A percentile compares a stretch with the other conserved stretches of the same genome.
These are phyloP conservation scores for Spea multiplicata DNA, from an alignment of 2,113 vertebrate genomes.

Conservation along the genomic window DNA sequence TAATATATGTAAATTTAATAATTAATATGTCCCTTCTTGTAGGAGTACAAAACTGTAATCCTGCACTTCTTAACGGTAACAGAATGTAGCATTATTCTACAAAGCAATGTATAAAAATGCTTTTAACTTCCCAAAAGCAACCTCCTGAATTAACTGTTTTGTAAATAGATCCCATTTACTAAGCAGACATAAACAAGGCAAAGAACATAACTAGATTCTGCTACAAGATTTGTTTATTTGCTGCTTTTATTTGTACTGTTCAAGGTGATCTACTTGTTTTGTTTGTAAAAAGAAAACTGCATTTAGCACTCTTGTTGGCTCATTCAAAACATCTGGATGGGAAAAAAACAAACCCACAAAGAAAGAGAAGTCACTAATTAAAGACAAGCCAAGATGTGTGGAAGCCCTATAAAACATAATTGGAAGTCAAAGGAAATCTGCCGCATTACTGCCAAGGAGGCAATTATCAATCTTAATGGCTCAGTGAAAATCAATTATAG, in stretches of 20 bases:
- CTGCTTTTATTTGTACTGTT: background rate
- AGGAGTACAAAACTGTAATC: too few relatives aligned
- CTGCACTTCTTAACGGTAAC: too few relatives aligned
- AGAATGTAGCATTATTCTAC: too few relatives aligned
- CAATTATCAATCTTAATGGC: slow-evolving; percentile 48
- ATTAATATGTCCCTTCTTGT: too few relatives aligned
- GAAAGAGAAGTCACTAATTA: slow-evolving; percentile 40
- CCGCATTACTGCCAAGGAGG: slow-evolving; percentile 38
- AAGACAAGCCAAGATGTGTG: slow-evolving; percentile 39
- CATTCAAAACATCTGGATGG: background rate
- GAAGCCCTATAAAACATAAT: slow-evolving; percentile 44
- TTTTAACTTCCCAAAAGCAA: too few relatives aligned
- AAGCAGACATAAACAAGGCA: too few relatives aligned
- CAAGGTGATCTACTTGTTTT: slow-evolving; percentile 4
- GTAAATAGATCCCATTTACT: too few relatives aligned
- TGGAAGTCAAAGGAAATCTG: slow-evolving; percentile 45
- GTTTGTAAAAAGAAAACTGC: background rate
- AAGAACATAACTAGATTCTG: too few relatives aligned
- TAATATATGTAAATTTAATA: too few relatives aligned
- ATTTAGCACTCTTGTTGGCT: background rate
- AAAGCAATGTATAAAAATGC: too few relatives aligned
- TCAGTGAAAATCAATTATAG: slow-evolving; percentile 48
- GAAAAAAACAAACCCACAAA: background rate
- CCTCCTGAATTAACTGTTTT: too few relatives aligned
- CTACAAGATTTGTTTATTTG: background rate